Percentiles rank a stretch among this genome's conserved stretches.
Conservation (phyloP, 2,113 vertebrate genomes). For the Tautogolabrus adspersus region DNA sequence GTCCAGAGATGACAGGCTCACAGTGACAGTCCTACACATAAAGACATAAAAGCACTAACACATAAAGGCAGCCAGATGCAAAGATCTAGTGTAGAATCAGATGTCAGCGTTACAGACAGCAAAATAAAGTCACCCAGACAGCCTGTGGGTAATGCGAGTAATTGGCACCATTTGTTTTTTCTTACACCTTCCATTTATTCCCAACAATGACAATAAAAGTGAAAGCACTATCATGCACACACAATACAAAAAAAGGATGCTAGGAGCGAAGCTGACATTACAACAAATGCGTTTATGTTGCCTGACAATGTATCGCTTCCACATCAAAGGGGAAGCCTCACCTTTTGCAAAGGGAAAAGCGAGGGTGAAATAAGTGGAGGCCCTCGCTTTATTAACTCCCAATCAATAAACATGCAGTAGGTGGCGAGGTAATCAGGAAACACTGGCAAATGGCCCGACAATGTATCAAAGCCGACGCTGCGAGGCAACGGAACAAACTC, state of each 20-base stretch:
- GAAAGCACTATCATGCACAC: slow-evolving; percentile 10
- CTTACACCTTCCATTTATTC: slow-evolving; percentile 54
- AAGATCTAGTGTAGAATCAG: slow-evolving; percentile 37
- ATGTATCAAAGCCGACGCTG: slow-evolving; percentile 97
- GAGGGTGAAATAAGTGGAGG: slow-evolving; percentile 82
- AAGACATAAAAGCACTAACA: slow-evolving; percentile 49
- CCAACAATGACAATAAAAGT: slow-evolving; percentile 56
- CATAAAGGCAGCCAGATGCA: slow-evolving; percentile 56
- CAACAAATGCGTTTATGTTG: slow-evolving; percentile 60
- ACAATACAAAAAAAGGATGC: slow-evolving; percentile 22
- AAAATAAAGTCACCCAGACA: slow-evolving; percentile 50
- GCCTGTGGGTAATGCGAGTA: slow-evolving; percentile 59
- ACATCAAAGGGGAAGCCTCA: slow-evolving; percentile 91
- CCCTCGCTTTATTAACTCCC: slow-evolving; percentile 93
- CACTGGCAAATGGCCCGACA: slow-evolving; percentile 96
- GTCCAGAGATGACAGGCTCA: slow-evolving; percentile 44
- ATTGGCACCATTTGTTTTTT: slow-evolving; percentile 70
- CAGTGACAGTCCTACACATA: slow-evolving; percentile 39
- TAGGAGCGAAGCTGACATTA: slow-evolving; percentile 66
- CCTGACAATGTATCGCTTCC: slow-evolving; percentile 87
- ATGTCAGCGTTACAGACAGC: slow-evolving; percentile 63
- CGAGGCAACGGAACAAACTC: slow-evolving; percentile 94
- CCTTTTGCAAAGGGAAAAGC: slow-evolving; percentile 87
- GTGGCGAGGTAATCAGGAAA: slow-evolving; percentile 97
- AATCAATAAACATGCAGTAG: slow-evolving; percentile 99